Base-by-base conservation (phyloP, 2,113 vertebrate genomes). In the Eonycteris spelaea region DNA sequence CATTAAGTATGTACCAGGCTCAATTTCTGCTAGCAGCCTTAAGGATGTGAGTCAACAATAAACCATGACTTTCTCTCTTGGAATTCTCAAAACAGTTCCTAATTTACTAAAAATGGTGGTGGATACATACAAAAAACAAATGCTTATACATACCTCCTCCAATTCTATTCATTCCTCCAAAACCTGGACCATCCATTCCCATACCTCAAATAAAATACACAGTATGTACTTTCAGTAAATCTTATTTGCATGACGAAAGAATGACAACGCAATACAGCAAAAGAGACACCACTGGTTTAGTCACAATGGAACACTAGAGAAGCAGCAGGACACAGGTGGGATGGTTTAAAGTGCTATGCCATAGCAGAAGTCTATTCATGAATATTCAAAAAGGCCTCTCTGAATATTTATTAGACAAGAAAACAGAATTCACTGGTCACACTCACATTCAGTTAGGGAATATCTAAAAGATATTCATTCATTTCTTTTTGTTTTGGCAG, bases 111-210 rank as follows among this genome's bases (percentile, higher is more conserved):
- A 95, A 92, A 88, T 45, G 45, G 48, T 57, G 19, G 86, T 91
- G 43, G 57, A 43, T n/a, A 89, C 85, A 95, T 78, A 93, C 45
- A 96, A 94, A 95, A 95, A 93, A 90, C 55, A 96, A 86, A 86
- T 78, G 57, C 57, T 96, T 94, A 92, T 96, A 98, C 98, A 35
- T 98, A 99, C 99, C 99, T 97, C 98, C 98, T 98, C 99, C 99
- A 98, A 99, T 99, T 98, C 99, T 99, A 97, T 98, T 99, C 99
- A 99, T 99, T 95, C 99, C 99, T 92, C 99, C 99, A 97, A 99
- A 99, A 93, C 99, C 99, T 95, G 99, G 99, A 86, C 98, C 99
- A 68, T 99, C 99, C 98, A 99, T 99, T 97, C 99, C 99, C 99
- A 98, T 98, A 98, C 98, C 98, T 99, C 98, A 94, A 98, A 98